Evolutionary conservation across 2,888 invertebrate species (phyloP).

Genomic region (Siphonodentalium dalli): DNA sequence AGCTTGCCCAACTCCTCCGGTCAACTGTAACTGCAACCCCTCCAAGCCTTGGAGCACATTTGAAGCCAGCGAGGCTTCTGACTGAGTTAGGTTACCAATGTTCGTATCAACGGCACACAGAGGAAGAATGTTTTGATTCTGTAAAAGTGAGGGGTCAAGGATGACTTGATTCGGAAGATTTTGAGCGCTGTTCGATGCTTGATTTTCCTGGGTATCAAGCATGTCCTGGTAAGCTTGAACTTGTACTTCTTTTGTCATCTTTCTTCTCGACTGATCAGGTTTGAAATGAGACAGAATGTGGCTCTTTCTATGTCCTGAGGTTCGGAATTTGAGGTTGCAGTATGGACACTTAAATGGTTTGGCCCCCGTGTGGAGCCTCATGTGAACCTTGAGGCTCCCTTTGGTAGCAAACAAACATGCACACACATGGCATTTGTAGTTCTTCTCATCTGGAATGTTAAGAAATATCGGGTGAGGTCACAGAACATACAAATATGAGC

Average conservation of each 20-base stretch:
- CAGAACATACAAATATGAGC: no score
- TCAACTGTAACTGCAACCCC: slow-evolving; percentile 62
- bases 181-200: background rate
- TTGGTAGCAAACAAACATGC: slow-evolving; percentile 64
- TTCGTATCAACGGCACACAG: slow-evolving; percentile 48
- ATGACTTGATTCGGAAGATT: no score
- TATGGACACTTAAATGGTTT: slow-evolving; percentile 88
- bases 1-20: slow-evolving; percentile 55
- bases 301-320: slow-evolving; percentile 74
- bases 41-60: slow-evolving; percentile 58
- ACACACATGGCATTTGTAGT: slow-evolving; percentile 64
- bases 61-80: slow-evolving; percentile 42
- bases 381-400: slow-evolving; percentile 65
- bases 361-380: slow-evolving; percentile 69
- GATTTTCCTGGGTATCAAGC: slow-evolving; percentile 4
- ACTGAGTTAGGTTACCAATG: slow-evolving; percentile 31
- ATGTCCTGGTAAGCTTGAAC: slow-evolving; percentile 19
- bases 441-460: slow-evolving; percentile 53
- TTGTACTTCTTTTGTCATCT: slow-evolving; percentile 23
- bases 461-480: background rate
- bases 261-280: slow-evolving; percentile 30
- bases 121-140: slow-evolving; percentile 46
- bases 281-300: slow-evolving; percentile 71
- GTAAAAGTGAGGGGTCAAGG: slow-evolving; percentile 46
- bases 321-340: slow-evolving; percentile 76